Evolutionary conservation across 2,888 invertebrate species (phyloP).

Genomic region (Epinotia bilunana): DNA sequence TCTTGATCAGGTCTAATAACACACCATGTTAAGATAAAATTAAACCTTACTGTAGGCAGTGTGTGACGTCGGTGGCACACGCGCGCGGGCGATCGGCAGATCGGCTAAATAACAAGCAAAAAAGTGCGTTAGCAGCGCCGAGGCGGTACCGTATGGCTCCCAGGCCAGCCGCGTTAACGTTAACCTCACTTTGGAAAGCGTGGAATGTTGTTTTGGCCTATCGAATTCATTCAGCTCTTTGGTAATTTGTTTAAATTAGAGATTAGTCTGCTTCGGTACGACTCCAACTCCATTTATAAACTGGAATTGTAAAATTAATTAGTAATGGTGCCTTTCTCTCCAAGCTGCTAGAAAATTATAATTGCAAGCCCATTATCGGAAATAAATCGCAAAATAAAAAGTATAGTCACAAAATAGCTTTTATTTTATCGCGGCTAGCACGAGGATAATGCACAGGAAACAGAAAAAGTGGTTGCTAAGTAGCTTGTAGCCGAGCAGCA

Average conservation of each 20-base stretch:
- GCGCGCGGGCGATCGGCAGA: conserved; percentile 26
- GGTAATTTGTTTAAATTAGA: conserved; percentile 46
- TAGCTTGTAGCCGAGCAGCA: conserved; percentile 44
- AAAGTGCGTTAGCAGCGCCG: conserved; percentile 27
- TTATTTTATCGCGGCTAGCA: conserved; percentile 3
- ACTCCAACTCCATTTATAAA: conserved; percentile 37
- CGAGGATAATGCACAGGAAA: conserved; percentile 17
- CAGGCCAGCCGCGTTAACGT: not conserved
- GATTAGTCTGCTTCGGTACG: conserved; percentile 37
- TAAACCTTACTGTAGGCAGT: conserved; percentile 23
- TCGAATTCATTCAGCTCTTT: conserved; percentile 44
- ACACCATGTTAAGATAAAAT: conserved; percentile 21
- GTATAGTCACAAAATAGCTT: not conserved
- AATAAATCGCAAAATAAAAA: not conserved
- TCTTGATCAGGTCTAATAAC: conserved; percentile 19
- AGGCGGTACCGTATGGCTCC: conserved; percentile 20
- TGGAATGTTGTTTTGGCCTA: conserved; percentile 45
- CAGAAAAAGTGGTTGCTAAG: conserved; percentile 23
- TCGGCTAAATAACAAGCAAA: conserved; percentile 43
- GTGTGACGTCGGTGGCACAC: conserved; percentile 33
- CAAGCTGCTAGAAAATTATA: conserved; percentile 11
- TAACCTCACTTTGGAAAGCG: conserved; percentile 47
- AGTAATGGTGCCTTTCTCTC: conserved; percentile 34
- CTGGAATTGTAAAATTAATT: conserved; percentile 28
- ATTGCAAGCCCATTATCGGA: not conserved